These are phyloP conservation scores for Drosophila flavopinicola DNA, from an alignment of 2,888 invertebrate genomes.

Conservation along the genomic window DNA sequence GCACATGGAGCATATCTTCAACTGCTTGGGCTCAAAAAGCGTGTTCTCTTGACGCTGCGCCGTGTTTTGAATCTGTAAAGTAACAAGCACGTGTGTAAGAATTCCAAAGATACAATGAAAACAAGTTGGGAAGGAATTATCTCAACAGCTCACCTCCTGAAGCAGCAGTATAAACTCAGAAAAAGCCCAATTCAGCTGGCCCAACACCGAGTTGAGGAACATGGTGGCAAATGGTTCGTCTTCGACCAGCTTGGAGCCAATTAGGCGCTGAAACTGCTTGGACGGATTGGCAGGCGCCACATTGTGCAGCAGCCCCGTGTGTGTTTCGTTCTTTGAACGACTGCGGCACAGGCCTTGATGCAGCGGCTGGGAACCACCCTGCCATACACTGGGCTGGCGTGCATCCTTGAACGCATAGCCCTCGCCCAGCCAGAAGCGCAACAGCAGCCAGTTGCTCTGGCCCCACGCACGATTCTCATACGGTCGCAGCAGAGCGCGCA, in stretches of 20 bases:
- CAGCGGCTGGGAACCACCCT: constrained; percentile 84
- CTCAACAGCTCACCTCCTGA: constrained; percentile 87
- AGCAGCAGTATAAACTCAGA: constrained; percentile 94
- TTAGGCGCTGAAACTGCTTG: constrained; percentile 85
- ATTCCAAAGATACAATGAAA: no score
- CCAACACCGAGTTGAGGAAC: constrained; percentile 91
- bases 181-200: constrained; percentile 94
- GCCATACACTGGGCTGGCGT: constrained; percentile 86
- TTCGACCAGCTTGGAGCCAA: constrained; percentile 87
- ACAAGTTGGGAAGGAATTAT: no score
- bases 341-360: constrained; percentile 82
- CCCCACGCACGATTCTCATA: constrained; percentile 93
- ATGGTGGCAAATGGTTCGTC: constrained; percentile 88
- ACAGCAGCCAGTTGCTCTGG: constrained; percentile 93
- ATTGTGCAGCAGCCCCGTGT: constrained; percentile 84
- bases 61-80: constrained; percentile 88
- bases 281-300: constrained; percentile 84
- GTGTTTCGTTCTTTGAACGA: constrained; percentile 83
- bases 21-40: constrained; percentile 90
- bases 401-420: constrained; percentile 91
- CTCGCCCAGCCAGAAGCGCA: constrained; percentile 93
- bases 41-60: constrained; percentile 85
- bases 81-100: no score
- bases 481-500: constrained; percentile 89
- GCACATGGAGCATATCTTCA: constrained; percentile 93